phyloP scores from a whole-genome alignment of 1,140 invertebrate genomes.

The Heterodera schachtii region DNA sequence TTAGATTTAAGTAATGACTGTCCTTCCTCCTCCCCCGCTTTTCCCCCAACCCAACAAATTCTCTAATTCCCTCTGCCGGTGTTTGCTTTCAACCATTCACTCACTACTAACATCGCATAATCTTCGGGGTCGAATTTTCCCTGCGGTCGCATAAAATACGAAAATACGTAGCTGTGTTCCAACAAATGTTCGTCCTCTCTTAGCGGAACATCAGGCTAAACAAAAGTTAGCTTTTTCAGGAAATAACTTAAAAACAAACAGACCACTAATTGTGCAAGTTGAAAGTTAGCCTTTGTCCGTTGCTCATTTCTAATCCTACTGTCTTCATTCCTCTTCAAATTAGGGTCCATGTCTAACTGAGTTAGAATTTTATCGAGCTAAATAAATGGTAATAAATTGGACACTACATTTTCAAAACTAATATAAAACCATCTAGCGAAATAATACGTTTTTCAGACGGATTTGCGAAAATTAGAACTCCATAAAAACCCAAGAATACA shows the following conservation, averaged over 20 bases:
- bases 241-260: not conserved
- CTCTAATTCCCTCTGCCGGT: too few relatives aligned
- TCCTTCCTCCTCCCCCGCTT: too few relatives aligned
- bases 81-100: not conserved
- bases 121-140: constrained; percentile 74
- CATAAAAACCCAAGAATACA: too few relatives aligned
- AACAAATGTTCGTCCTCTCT: constrained; percentile 75
- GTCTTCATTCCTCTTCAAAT: not conserved
- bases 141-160: constrained; percentile 78
- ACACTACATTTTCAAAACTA: too few relatives aligned
- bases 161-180: constrained; percentile 85
- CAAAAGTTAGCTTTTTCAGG: not conserved
- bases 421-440: too few relatives aligned
- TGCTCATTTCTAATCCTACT: not conserved
- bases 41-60: too few relatives aligned
- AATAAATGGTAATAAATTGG: not conserved
- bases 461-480: too few relatives aligned
- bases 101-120: constrained; percentile 74
- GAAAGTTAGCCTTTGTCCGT: not conserved
- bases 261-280: not conserved
- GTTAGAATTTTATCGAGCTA: not conserved
- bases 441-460: too few relatives aligned
- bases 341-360: not conserved
- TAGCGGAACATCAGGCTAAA: not conserved
- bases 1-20: too few relatives aligned